Evolutionary conservation across 2,888 invertebrate species (phyloP).

Genomic region (Ectemnius cavifrons): DNA sequence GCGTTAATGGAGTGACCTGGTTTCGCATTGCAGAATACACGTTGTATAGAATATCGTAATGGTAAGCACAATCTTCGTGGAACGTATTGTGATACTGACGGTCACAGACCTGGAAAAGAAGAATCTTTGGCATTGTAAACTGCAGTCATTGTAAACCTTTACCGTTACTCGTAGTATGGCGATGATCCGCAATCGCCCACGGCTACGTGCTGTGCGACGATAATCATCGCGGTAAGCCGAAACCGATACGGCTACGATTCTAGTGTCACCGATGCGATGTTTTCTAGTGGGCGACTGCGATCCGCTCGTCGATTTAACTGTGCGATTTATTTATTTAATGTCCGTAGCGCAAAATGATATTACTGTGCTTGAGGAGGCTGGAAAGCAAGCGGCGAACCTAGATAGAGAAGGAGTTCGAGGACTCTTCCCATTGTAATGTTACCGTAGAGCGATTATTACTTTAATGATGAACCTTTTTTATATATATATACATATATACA

Average conservation of each 20-base stretch:
- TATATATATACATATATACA: slow-evolving; percentile 10
- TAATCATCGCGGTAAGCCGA: too few relatives aligned
- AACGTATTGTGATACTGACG: too few relatives aligned
- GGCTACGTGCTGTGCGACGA: too few relatives aligned
- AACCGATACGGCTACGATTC: too few relatives aligned
- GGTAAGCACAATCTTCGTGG: too few relatives aligned
- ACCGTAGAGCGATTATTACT: slow-evolving; percentile 25
- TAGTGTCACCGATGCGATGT: slow-evolving; percentile 7
- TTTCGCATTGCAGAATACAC: not conserved
- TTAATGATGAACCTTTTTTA: slow-evolving; percentile 45
- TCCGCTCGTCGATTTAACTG: slow-evolving; percentile 10
- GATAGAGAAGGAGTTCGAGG: slow-evolving; percentile 2
- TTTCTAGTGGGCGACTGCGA: not conserved
- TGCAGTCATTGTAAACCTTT: too few relatives aligned
- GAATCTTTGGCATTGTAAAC: too few relatives aligned
- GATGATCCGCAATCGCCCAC: too few relatives aligned
- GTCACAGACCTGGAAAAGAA: too few relatives aligned
- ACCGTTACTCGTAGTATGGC: too few relatives aligned
- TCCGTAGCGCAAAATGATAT: not conserved
- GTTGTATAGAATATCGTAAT: too few relatives aligned
- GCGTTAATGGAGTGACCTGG: not conserved
- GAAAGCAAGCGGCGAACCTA: slow-evolving; percentile 14
- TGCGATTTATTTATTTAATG: slow-evolving; percentile 4
- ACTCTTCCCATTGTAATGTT: slow-evolving; percentile 30
- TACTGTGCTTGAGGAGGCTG: not conserved